Percentiles rank a stretch among this genome's conserved stretches.
These are phyloP conservation scores for Synergus japonicus DNA, from an alignment of 2,888 invertebrate species.

Conservation along the genomic window DNA sequence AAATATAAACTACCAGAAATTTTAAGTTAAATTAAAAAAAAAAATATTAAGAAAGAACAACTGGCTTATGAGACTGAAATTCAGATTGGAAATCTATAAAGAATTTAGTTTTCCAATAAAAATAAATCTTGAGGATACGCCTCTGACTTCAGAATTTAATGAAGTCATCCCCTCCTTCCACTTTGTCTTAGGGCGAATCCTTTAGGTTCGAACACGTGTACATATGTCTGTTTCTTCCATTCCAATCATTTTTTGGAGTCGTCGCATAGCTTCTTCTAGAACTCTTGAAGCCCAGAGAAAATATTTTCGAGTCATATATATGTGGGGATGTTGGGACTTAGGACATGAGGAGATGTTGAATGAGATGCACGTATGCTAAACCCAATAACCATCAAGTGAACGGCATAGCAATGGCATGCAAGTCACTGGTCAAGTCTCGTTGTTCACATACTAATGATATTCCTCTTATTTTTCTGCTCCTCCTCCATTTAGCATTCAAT, in stretches of 20 bases:
- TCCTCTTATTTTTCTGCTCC: not conserved
- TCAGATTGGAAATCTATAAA: not conserved
- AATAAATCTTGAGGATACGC: not conserved
- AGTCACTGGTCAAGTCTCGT: not conserved
- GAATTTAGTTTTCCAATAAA: not conserved
- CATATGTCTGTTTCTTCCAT: conserved; percentile 9
- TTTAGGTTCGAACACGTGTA: conserved; percentile 18
- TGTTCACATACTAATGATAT: conserved; percentile 29
- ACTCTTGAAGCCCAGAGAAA: conserved; percentile 3
- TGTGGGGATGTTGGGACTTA: not conserved
- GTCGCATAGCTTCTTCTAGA: not conserved
- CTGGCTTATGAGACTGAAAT: not conserved
- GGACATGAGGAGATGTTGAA: not conserved
- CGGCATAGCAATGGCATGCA: conserved; percentile 3
- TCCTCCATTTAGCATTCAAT: conserved; percentile 30
- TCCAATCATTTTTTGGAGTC: not conserved
- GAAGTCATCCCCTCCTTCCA: not conserved
- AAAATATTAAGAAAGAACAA: too few relatives aligned
- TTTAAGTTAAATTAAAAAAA: too few relatives aligned
- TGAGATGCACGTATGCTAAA: conserved; percentile 22
- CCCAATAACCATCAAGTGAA: conserved; percentile 21
- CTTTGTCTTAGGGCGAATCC: not conserved
- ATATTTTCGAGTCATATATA: not conserved
- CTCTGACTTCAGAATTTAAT: not conserved
- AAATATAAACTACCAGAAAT: not conserved